phyloP scores from a whole-genome alignment of 2,888 invertebrate genomes.

The Epirrita christyi region DNA sequence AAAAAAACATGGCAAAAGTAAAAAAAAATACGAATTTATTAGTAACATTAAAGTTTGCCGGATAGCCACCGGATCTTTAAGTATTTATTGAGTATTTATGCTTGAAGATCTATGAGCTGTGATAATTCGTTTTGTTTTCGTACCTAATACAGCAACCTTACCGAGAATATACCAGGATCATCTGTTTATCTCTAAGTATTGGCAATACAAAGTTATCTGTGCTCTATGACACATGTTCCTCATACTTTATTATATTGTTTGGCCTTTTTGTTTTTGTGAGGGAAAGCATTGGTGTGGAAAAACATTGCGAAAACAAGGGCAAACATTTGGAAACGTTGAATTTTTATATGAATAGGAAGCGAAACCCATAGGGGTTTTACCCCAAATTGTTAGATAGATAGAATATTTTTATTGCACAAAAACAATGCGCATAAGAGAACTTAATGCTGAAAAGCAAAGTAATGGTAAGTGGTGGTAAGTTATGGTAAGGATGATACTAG shows the following conservation, averaged over 20 bases:
- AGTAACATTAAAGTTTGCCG: too few relatives aligned
- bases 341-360: conserved; percentile 1
- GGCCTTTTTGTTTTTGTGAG: conserved; percentile 30
- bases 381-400: too few relatives aligned
- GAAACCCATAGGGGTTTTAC: background rate
- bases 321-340: background rate
- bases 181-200: conserved; percentile 40
- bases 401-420: too few relatives aligned
- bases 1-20: too few relatives aligned
- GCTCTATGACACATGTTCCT: conserved; percentile 41
- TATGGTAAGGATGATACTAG: too few relatives aligned
- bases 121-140: background rate
- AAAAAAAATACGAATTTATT: too few relatives aligned
- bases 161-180: conserved; percentile 27
- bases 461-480: too few relatives aligned
- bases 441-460: too few relatives aligned
- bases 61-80: too few relatives aligned
- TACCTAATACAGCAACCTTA: conserved; percentile 4
- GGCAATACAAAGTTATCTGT: conserved; percentile 42
- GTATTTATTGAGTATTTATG: too few relatives aligned
- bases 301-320: conserved; percentile 2
- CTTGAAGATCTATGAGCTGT: too few relatives aligned
- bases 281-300: conserved; percentile 15
- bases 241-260: conserved; percentile 37
- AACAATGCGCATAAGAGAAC: too few relatives aligned